phyloP scores from a whole-genome alignment of 2,888 invertebrate species.

The Dioctria linearis region DNA sequence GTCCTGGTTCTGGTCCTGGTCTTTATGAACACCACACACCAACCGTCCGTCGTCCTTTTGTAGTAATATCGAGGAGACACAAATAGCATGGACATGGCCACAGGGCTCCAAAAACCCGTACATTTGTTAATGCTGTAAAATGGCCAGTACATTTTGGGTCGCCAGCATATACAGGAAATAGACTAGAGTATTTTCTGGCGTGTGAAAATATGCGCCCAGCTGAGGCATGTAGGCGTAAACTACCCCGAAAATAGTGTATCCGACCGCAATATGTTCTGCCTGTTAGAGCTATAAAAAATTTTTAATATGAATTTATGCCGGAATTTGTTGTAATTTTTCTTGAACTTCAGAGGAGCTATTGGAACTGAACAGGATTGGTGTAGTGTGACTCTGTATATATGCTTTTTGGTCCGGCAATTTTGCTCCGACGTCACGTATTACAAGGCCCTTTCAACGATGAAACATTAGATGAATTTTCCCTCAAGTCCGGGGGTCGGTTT shows the following conservation, averaged over 20 bases:
- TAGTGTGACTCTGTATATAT: neutral
- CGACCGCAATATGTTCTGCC: constrained; percentile 49
- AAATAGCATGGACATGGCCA: constrained; percentile 4
- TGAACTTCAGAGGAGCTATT: constrained; percentile 6
- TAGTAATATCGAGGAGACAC: neutral
- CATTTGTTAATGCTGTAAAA: constrained; percentile 47
- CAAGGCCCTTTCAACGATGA: constrained; percentile 35
- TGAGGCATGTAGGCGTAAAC: neutral
- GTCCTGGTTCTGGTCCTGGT: neutral
- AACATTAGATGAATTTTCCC: constrained; percentile 34
- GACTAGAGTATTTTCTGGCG: constrained; percentile 7
- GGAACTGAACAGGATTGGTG: too few relatives aligned
- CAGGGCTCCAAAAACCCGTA: constrained; percentile 36
- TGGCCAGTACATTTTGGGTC: constrained; percentile 40
- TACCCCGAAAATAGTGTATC: constrained; percentile 17
- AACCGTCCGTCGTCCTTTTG: neutral
- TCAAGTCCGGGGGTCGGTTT: constrained; percentile 20
- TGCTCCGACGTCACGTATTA: constrained; percentile 39
- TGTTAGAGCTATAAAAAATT: constrained; percentile 26
- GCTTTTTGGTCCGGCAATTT: constrained; percentile 33
- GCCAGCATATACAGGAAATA: constrained; percentile 14
- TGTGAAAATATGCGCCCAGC: constrained; percentile 29
- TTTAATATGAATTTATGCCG: constrained; percentile 49
- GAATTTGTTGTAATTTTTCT: constrained; percentile 52
- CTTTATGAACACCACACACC: constrained; percentile 34